Percentiles rank a stretch among this genome's conserved stretches.
These are phyloP conservation scores for Lacerta viridis DNA, from an alignment of 2,797 vertebrate genomes.

Conservation along the genomic window DNA sequence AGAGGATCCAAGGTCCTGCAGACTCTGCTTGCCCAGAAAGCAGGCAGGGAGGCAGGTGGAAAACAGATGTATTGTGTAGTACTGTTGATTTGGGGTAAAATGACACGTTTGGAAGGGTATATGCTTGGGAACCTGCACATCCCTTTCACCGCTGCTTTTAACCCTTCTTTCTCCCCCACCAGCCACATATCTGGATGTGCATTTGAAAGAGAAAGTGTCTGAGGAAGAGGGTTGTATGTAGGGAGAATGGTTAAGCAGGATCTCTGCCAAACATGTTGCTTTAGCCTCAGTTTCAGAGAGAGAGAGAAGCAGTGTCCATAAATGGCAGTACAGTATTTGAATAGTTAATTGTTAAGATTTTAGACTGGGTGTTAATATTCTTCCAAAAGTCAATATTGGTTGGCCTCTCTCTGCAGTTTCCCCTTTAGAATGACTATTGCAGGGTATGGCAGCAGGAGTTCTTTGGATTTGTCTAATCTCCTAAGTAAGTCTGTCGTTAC, in stretches of 20 bases:
- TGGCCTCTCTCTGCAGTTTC: not conserved
- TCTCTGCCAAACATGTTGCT: not conserved
- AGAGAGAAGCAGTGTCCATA: not conserved
- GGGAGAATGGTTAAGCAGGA: not conserved
- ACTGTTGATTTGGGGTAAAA: not conserved
- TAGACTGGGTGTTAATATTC: slow-evolving; percentile 10
- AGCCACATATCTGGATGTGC: slow-evolving; percentile 13
- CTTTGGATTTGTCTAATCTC: not conserved
- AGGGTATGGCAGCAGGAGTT: not conserved
- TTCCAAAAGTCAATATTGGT: slow-evolving; percentile 6
- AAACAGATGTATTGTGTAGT: not conserved
- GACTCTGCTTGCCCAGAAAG: slow-evolving; percentile 2
- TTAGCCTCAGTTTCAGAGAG: not conserved
- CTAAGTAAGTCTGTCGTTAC: not conserved
- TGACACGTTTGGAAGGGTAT: not conserved
- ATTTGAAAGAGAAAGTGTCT: not conserved
- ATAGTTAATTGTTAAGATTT: not conserved
- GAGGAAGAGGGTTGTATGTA: not conserved
- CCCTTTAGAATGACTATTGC: not conserved
- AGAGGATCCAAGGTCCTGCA: not conserved
- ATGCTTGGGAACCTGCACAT: not conserved
- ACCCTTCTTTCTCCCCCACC: not conserved
- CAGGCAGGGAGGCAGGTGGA: accelerated
- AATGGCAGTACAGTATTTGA: not conserved
- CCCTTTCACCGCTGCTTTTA: not conserved